These are phyloP conservation scores for Anoplophora glabripennis DNA, from an alignment of 1,140 invertebrate genomes.

Conservation along the genomic window DNA sequence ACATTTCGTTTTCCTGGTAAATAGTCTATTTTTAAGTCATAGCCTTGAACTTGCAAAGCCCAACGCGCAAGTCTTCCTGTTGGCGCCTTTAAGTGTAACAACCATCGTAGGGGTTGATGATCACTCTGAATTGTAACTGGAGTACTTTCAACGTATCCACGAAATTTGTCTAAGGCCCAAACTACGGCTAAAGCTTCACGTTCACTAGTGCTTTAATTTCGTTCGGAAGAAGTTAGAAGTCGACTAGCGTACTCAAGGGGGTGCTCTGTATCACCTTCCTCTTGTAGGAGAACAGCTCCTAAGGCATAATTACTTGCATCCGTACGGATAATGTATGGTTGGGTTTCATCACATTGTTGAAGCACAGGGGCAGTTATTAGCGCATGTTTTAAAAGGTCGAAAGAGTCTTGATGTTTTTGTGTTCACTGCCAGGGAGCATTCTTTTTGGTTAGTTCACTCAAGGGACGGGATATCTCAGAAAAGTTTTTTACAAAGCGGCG, in stretches of 20 bases:
- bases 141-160: constrained; percentile 30
- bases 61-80: constrained; percentile 33
- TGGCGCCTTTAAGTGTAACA: constrained; percentile 28
- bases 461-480: not conserved
- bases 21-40: constrained; percentile 22
- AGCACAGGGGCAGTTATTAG: not conserved
- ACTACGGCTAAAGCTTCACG: constrained; percentile 48
- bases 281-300: constrained; percentile 44
- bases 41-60: constrained; percentile 26
- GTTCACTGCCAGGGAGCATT: not conserved
- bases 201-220: constrained; percentile 46
- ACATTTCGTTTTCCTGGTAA: constrained; percentile 22
- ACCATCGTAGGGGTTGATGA: constrained; percentile 31
- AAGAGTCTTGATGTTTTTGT: not conserved
- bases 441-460: not conserved
- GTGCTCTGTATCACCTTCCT: too few relatives aligned
- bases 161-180: constrained; percentile 44
- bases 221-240: constrained; percentile 41
- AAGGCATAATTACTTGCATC: constrained; percentile 42
- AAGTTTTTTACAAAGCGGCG: not conserved
- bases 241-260: constrained; percentile 51
- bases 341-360: not conserved
- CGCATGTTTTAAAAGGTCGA: not conserved
- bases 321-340: constrained; percentile 28
- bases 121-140: constrained; percentile 42